A percentile compares a stretch with the other conserved stretches of the same genome.
Conservation (phyloP, 2,113 vertebrate genomes). For the Mirounga angustirostris region DNA sequence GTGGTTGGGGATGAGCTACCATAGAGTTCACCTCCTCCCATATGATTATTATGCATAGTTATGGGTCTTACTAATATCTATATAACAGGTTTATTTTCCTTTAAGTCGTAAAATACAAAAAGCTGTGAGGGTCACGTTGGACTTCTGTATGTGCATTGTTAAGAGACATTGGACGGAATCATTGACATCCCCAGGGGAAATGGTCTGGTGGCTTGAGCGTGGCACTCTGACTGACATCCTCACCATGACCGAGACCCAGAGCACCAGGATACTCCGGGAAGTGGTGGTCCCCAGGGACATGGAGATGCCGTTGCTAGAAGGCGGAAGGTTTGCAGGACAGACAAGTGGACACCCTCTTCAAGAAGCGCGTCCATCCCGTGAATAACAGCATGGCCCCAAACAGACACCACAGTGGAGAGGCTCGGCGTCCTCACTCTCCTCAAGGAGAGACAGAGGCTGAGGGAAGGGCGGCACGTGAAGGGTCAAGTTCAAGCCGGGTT, state of each 20-base stretch:
- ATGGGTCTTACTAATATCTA: not conserved
- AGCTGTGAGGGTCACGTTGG: not conserved
- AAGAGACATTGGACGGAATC: not conserved
- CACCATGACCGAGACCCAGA: not conserved
- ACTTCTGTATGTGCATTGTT: not conserved
- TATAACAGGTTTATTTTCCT: not conserved
- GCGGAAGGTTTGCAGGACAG: not conserved
- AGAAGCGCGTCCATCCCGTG: not conserved
- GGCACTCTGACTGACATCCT: not conserved
- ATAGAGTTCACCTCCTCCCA: not conserved
- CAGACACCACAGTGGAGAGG: not conserved
- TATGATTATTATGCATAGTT: not conserved
- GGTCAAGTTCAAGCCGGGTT: too few species aligned
- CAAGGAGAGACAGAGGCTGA: not conserved
- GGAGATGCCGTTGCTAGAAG: not conserved
- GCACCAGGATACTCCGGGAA: rapidly evolving
- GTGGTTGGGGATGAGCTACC: not conserved
- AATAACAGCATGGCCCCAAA: not conserved
- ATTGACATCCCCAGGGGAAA: not conserved
- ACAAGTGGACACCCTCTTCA: not conserved
- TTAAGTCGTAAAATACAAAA: not conserved
- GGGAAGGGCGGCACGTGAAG: rapidly evolving
- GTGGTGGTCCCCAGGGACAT: not conserved
- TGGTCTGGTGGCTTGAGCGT: not conserved
- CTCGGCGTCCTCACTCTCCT: rapidly evolving